Evolutionary conservation across 1,140 invertebrate genomes (phyloP).

Genomic region (silkworm (Bombyx mori)): ASM3026992v2 NC_085130.1:2443501-2444000

Average conservation of each 20-base stretch:
- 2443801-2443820: constrained; percentile 62
- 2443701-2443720: constrained; percentile 44
- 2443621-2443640: constrained; percentile 65
- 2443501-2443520: constrained; percentile 31
- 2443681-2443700: constrained; percentile 72
- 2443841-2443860: constrained; percentile 72
- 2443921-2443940: constrained; percentile 69
- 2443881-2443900: constrained; percentile 69
- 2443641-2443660: constrained; percentile 41
- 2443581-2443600: constrained; percentile 63
- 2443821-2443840: constrained; percentile 60
- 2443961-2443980: constrained; percentile 25
- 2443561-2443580: constrained; percentile 62
- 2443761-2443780: constrained; percentile 71
- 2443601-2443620: constrained; percentile 60
- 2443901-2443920: constrained; percentile 66
- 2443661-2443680: constrained; percentile 70
- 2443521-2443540: constrained; percentile 30
- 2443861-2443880: constrained; percentile 61
- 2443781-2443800: constrained; percentile 40
- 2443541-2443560: constrained; percentile 58
- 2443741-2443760: constrained; percentile 44
- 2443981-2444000: too few species aligned
- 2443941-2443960: constrained; percentile 68
- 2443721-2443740: constrained; percentile 38